Evolutionary conservation across 2,888 invertebrate species (phyloP).

Genomic region (Lissonota sp.): DNA sequence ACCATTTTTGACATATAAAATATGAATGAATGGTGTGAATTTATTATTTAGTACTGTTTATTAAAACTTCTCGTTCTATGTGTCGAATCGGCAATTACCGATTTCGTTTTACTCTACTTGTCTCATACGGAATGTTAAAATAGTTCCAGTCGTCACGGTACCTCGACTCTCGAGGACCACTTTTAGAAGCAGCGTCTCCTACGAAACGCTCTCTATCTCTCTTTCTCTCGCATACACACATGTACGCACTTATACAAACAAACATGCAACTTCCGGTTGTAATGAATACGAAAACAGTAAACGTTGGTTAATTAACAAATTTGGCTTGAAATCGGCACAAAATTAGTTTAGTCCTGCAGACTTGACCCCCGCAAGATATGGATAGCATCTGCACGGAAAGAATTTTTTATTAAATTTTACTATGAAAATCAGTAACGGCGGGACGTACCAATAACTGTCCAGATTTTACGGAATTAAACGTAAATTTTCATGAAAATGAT

Average conservation of each 20-base stretch:
- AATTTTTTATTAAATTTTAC: too few species aligned
- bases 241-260: too few species aligned
- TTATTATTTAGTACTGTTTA: background rate
- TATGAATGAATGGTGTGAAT: background rate
- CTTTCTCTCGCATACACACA: conserved; percentile 6
- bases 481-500: too few species aligned
- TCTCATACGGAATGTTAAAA: conserved; percentile 36
- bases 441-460: too few species aligned
- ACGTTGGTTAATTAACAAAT: background rate
- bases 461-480: too few species aligned
- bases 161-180: conserved; percentile 44
- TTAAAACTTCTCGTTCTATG: background rate
- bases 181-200: conserved; percentile 27
- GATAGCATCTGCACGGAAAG: too few species aligned
- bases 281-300: background rate
- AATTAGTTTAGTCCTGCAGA: conserved; percentile 25
- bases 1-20: background rate
- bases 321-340: conserved; percentile 31
- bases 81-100: conserved; percentile 20
- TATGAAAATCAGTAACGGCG: too few species aligned
- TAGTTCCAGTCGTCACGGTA: conserved; percentile 48
- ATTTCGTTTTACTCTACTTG: conserved; percentile 44
- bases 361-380: too few species aligned
- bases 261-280: conserved; percentile 1
- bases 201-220: background rate